These are phyloP conservation scores for Embiotoca jacksoni DNA, from an alignment of 2,113 vertebrate genomes.

Conservation along the genomic window DNA sequence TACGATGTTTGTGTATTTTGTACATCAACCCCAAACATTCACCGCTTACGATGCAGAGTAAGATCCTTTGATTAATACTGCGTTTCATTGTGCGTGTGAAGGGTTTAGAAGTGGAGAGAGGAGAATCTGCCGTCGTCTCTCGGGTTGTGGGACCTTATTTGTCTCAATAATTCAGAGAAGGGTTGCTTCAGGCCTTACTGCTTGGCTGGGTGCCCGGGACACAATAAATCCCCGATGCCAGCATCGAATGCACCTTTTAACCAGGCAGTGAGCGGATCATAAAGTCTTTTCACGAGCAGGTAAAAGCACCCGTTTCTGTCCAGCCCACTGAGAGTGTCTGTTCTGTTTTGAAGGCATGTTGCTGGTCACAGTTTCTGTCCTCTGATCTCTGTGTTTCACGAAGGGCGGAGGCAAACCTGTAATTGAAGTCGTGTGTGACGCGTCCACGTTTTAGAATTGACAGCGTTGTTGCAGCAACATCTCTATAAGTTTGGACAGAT, in stretches of 20 bases:
- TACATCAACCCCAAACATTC: too few relatives aligned
- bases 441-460: too few relatives aligned
- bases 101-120: not conserved
- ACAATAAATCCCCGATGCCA: not conserved
- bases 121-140: not conserved
- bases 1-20: not conserved
- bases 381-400: too few relatives aligned
- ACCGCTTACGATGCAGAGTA: not conserved
- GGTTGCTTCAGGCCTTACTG: too few relatives aligned
- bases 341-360: too few relatives aligned
- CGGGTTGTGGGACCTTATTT: not conserved
- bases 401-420: too few relatives aligned
- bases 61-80: not conserved
- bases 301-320: not conserved
- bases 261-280: constrained; percentile 13
- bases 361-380: not conserved
- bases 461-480: too few relatives aligned
- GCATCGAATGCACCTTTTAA: constrained; percentile 14
- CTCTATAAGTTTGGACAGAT: too few relatives aligned
- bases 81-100: not conserved
- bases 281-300: constrained; percentile 25
- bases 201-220: constrained; percentile 22
- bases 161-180: constrained; percentile 6
- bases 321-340: too few relatives aligned
- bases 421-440: too few relatives aligned